Evolutionary conservation across 1,140 invertebrate genomes (phyloP).

Genomic region (Drosophila paulistorum): DNA sequence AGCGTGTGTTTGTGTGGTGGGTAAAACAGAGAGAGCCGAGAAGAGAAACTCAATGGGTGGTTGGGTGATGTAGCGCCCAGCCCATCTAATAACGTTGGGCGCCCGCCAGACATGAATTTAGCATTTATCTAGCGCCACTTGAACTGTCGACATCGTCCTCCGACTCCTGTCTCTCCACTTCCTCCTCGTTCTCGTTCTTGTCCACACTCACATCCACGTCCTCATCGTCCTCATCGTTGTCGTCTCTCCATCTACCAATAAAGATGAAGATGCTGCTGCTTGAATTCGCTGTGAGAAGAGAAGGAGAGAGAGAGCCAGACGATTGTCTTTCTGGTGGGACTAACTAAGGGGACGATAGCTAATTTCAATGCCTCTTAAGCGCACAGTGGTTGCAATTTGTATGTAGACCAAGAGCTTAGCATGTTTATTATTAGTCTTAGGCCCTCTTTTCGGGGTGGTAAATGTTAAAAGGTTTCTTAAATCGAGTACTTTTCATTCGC

Average conservation of each 20-base stretch:
- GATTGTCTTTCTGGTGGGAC: conserved; percentile 4
- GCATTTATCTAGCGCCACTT: conserved; percentile 80
- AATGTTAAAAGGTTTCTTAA: background rate
- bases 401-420: conserved; percentile 9
- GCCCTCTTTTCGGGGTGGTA: background rate
- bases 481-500: background rate
- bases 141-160: conserved; percentile 42
- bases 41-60: background rate
- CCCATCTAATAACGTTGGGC: conserved; percentile 70
- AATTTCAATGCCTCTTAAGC: conserved; percentile 76
- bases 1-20: conserved; percentile 60
- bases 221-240: background rate
- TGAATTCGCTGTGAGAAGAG: background rate
- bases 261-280: conserved; percentile 44
- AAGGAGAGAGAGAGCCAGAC: background rate
- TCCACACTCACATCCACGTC: background rate
- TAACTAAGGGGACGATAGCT: conserved; percentile 38
- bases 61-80: conserved; percentile 38
- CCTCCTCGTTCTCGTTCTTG: background rate
- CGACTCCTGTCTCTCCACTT: conserved; percentile 21
- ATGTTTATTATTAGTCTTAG: conserved; percentile 6
- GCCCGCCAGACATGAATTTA: conserved; percentile 78
- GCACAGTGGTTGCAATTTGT: conserved; percentile 59
- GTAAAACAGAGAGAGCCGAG: background rate
- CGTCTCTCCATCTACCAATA: conserved; percentile 40